These are phyloP conservation scores for Acanthosepion esculentum DNA, from an alignment of 2,888 invertebrate genomes.

Conservation along the genomic window DNA sequence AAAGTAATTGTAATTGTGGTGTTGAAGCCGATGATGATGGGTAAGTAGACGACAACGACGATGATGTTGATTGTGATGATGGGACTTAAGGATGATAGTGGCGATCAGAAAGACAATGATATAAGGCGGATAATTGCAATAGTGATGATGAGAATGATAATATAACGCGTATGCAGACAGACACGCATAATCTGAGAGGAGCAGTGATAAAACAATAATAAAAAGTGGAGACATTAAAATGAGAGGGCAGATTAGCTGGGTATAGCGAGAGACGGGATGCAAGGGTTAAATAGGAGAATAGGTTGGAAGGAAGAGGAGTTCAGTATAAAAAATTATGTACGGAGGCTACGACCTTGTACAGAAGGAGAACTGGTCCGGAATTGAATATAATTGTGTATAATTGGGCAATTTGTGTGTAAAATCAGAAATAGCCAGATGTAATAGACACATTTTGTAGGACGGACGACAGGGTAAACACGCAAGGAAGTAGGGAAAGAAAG, in stretches of 20 bases:
- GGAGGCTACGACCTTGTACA: not conserved
- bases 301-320: not conserved
- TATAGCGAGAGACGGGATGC: not conserved
- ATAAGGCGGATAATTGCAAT: not conserved
- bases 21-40: no score
- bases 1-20: no score
- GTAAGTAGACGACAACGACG: no score
- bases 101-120: not conserved
- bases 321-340: not conserved
- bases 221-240: not conserved
- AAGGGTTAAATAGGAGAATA: not conserved
- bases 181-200: not conserved
- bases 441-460: not conserved
- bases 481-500: no score
- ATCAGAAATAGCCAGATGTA: slow-evolving; percentile 33
- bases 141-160: not conserved
- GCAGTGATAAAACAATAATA: not conserved
- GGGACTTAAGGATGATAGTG: no score
- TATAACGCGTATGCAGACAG: not conserved
- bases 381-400: slow-evolving; percentile 20
- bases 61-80: no score
- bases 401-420: not conserved
- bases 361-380: not conserved
- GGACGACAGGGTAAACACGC: not conserved
- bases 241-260: not conserved